A percentile compares a stretch with the other conserved stretches of the same genome.
These are phyloP conservation scores for Clarias magur DNA, from an alignment of 2,113 vertebrate genomes.

Conservation along the genomic window DNA sequence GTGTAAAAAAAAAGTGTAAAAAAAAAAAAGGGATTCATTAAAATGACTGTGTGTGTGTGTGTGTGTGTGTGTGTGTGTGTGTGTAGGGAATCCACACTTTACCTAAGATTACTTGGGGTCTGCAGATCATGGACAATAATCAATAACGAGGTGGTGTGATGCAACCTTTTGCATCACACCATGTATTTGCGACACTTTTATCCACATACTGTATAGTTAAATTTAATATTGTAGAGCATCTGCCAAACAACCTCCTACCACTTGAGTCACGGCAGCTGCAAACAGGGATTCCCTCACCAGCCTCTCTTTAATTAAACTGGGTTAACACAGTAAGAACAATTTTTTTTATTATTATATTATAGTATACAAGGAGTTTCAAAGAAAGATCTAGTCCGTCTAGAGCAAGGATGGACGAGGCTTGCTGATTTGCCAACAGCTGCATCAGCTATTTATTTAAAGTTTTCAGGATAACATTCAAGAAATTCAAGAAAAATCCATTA, in stretches of 20 bases:
- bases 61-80: background rate
- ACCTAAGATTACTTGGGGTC: background rate
- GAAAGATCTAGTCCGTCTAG: no score
- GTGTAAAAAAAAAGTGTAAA: background rate
- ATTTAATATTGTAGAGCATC: background rate
- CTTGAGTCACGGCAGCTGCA: background rate
- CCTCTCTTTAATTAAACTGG: background rate
- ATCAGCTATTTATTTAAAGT: no score
- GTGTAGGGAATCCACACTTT: background rate
- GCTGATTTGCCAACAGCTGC: no score
- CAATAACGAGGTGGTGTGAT: background rate
- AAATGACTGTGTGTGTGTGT: background rate
- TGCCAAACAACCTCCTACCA: background rate
- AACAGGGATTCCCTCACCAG: background rate
- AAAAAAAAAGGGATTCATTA: background rate
- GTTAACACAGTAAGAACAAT: no score
- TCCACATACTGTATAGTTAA: background rate
- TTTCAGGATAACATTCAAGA: no score
- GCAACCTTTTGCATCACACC: no score
- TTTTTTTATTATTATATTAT: no score
- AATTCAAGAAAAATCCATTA: no score
- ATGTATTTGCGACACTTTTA: background rate
- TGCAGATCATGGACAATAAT: background rate
- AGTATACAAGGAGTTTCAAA: no score
- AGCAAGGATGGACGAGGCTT: no score